phyloP scores from a whole-genome alignment of 2,797 vertebrate genomes.

The Danio kyathit region DNA sequence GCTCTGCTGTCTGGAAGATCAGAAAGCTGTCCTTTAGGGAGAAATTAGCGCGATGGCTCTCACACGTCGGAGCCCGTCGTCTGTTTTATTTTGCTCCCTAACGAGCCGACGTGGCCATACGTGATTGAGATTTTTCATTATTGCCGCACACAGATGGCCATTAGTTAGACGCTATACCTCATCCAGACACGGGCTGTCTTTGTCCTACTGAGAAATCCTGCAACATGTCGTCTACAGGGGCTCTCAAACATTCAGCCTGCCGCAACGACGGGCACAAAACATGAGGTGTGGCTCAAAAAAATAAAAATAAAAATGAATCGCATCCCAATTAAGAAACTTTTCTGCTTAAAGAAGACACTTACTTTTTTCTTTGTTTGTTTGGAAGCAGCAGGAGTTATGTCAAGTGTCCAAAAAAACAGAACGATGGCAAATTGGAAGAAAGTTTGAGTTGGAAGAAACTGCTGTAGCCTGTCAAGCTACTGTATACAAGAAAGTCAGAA shows the following conservation, averaged over 20 bases:
- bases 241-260: constrained; percentile 52
- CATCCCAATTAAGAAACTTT: constrained; percentile 34
- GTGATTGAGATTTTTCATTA: constrained; percentile 68
- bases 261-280: constrained; percentile 51
- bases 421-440: background rate
- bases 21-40: constrained; percentile 60
- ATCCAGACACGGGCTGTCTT: constrained; percentile 63
- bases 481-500: background rate
- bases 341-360: constrained; percentile 7
- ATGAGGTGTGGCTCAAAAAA: constrained; percentile 47
- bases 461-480: background rate
- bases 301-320: background rate
- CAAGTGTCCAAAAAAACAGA: background rate
- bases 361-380: background rate
- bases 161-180: constrained; percentile 62
- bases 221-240: constrained; percentile 53
- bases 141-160: constrained; percentile 66
- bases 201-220: constrained; percentile 61
- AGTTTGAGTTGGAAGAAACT: background rate
- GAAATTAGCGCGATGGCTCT: constrained; percentile 61
- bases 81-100: constrained; percentile 64
- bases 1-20: constrained; percentile 56
- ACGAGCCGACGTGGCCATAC: constrained; percentile 62
- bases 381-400: background rate
- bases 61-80: constrained; percentile 57